Evolutionary conservation across 2,888 invertebrate genomes (phyloP).

Genomic region (Melinopterus prodromus): DNA sequence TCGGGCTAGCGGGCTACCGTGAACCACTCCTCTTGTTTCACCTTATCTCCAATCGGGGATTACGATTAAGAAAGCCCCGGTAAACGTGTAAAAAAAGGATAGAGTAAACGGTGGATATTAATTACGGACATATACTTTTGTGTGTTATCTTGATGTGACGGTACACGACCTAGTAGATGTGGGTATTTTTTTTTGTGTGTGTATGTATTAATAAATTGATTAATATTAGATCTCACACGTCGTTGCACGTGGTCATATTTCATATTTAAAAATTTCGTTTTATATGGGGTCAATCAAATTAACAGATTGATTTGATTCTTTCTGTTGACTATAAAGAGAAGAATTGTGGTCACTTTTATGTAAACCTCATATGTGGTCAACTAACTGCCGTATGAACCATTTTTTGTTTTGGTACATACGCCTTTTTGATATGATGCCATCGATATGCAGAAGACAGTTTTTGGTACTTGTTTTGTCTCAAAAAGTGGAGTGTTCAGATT

Average conservation of each 20-base stretch:
- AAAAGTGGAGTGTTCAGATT: no score
- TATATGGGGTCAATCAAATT: no score
- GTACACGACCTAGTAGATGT: not conserved
- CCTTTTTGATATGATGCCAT: no score
- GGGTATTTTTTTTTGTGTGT: not conserved
- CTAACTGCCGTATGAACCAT: no score
- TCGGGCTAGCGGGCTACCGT: conserved; percentile 35
- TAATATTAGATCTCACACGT: not conserved
- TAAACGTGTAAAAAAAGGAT: conserved; percentile 14
- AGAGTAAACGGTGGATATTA: conserved; percentile 15
- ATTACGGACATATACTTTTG: conserved; percentile 23
- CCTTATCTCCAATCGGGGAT: conserved; percentile 38
- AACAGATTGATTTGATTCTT: no score
- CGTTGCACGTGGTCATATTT: not conserved
- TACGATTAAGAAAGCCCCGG: conserved; percentile 14
- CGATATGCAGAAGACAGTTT: no score
- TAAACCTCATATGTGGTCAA: no score
- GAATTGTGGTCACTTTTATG: no score
- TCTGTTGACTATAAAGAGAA: no score
- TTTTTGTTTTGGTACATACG: no score
- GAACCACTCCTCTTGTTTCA: conserved; percentile 44
- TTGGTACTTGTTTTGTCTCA: no score
- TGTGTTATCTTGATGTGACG: conserved; percentile 12
- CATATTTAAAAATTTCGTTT: no score
- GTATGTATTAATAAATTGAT: not conserved